These are phyloP conservation scores for Scopus umbretta DNA, from an alignment of 2,113 vertebrate genomes.

Conservation along the genomic window DNA sequence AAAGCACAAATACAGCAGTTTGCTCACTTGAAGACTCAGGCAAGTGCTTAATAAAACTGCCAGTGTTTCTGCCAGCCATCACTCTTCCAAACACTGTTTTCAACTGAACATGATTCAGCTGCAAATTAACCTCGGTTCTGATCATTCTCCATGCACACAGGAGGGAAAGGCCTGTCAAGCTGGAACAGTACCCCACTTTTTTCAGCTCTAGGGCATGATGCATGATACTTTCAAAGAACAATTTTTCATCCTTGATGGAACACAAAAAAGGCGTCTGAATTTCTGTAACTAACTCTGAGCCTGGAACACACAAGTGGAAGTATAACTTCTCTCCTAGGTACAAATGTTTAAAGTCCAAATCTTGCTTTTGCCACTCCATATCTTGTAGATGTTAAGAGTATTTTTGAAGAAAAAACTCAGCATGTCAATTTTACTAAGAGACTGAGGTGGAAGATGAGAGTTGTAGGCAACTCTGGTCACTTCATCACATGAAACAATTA, in stretches of 20 bases:
- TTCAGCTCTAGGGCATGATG: neutral
- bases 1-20: neutral
- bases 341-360: neutral
- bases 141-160: neutral
- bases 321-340: neutral
- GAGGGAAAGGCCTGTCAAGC: neutral
- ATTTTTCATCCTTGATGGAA: neutral
- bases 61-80: neutral
- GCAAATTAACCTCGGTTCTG: conserved; percentile 14
- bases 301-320: neutral
- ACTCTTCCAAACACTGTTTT: neutral
- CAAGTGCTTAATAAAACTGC: neutral
- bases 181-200: neutral
- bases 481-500: neutral
- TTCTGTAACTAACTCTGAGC: neutral
- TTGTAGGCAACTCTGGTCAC: neutral
- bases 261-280: neutral
- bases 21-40: neutral
- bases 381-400: neutral
- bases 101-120: neutral
- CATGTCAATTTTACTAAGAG: neutral
- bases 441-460: neutral
- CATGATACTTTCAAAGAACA: neutral
- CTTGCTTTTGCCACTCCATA: neutral
- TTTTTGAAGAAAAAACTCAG: neutral